These are phyloP conservation scores for Cheilosia variabilis DNA, from an alignment of 2,888 invertebrate species.

Conservation along the genomic window DNA sequence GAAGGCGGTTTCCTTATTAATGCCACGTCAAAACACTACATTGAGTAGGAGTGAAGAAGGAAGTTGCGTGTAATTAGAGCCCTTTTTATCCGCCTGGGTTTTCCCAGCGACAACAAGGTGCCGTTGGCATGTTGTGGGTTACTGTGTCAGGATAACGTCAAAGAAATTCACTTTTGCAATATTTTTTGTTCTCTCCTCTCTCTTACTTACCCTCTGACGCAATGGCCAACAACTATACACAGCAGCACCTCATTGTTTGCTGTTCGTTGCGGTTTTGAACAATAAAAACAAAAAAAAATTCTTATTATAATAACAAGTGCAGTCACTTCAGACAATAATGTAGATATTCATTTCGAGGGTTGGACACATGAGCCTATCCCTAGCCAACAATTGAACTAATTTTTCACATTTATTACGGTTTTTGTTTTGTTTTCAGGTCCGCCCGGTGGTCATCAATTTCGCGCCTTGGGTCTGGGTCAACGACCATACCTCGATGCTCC, in stretches of 20 bases:
- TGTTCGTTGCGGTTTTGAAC: conserved; percentile 60
- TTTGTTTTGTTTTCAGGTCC: conserved; percentile 83
- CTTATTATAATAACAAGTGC: conserved; percentile 5
- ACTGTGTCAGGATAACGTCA: conserved; percentile 70
- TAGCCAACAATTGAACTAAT: conserved; percentile 52
- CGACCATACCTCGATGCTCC: conserved; percentile 88
- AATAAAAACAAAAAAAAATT: conserved; percentile 28
- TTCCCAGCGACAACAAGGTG: neutral
- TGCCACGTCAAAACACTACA: conserved; percentile 75
- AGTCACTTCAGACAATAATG: conserved; percentile 10
- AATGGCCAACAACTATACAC: conserved; percentile 6
- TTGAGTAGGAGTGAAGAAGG: conserved; percentile 56
- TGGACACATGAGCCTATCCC: neutral
- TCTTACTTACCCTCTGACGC: conserved; percentile 26
- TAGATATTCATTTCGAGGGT: neutral
- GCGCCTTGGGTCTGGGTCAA: conserved; percentile 89
- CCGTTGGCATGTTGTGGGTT: conserved; percentile 64
- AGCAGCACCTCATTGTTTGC: conserved; percentile 59
- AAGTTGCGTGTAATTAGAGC: conserved; percentile 61
- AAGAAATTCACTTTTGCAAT: conserved; percentile 51
- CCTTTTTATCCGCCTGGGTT: conserved; percentile 37
- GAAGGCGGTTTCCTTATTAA: conserved; percentile 67
- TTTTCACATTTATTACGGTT: conserved; percentile 62
- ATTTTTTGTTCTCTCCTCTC: conserved; percentile 1
- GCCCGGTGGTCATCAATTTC: conserved; percentile 87